These are phyloP conservation scores for Tringa solitaria DNA, from an alignment of 2,113 vertebrate genomes.

Conservation along the genomic window DNA sequence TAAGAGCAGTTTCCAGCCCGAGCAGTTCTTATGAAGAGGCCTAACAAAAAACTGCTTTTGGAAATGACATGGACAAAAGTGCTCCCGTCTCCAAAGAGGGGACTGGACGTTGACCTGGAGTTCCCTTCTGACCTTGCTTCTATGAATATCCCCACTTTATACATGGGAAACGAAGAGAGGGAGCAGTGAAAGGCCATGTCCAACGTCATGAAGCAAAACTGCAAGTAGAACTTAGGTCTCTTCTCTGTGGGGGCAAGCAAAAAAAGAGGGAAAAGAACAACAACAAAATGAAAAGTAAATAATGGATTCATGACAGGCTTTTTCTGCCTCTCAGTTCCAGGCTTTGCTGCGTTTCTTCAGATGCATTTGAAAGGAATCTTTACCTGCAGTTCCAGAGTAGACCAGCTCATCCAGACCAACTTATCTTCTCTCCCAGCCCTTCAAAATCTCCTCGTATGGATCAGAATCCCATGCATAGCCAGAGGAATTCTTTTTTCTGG, in stretches of 20 bases:
- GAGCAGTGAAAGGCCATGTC: conserved; percentile 4
- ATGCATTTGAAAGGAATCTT: not conserved
- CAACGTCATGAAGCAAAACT: not conserved
- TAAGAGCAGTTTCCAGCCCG: not conserved
- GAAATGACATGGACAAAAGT: not conserved
- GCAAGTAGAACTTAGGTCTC: not conserved
- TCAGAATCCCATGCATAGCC: accelerated
- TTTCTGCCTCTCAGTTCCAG: not conserved
- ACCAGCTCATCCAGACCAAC: not conserved
- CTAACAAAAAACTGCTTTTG: not conserved
- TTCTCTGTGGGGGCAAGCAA: not conserved
- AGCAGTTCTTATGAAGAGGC: not conserved
- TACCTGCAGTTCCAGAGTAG: not conserved
- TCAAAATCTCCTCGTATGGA: not conserved
- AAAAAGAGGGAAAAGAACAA: not conserved
- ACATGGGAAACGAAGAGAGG: not conserved
- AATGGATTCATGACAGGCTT: not conserved
- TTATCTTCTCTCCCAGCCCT: not conserved
- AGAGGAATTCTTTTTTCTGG: not conserved
- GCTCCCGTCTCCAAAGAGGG: not conserved
- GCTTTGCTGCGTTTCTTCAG: not conserved
- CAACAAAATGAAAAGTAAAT: not conserved
- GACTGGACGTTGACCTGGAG: not conserved
- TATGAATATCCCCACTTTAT: not conserved
- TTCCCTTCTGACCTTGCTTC: not conserved